phyloP scores from a whole-genome alignment of 2,113 vertebrate genomes.

The Haemorhous mexicanus region DNA sequence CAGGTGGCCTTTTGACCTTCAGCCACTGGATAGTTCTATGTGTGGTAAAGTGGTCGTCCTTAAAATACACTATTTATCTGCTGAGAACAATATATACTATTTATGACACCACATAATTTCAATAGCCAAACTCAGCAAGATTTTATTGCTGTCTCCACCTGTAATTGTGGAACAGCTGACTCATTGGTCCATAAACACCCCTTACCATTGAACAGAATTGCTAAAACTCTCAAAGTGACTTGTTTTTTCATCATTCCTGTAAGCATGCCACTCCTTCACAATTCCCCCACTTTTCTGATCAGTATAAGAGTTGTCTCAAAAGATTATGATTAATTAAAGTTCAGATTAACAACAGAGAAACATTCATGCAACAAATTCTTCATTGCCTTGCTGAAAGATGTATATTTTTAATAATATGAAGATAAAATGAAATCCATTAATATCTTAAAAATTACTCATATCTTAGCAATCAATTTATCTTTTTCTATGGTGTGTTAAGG shows the following conservation, averaged over 20 bases:
- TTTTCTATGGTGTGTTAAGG: constrained; percentile 25
- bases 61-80: constrained; percentile 70
- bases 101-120: constrained; percentile 75
- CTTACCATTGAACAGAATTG: neutral
- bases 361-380: constrained; percentile 34
- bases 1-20: constrained; percentile 42
- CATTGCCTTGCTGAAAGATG: neutral
- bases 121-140: constrained; percentile 77
- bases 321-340: constrained; percentile 56
- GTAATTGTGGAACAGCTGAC: constrained; percentile 68
- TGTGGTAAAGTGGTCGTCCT: constrained; percentile 29
- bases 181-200: constrained; percentile 50
- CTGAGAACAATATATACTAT: constrained; percentile 70
- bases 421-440: constrained; percentile 59
- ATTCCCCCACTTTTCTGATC: neutral
- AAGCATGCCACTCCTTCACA: neutral
- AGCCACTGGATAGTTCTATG: neutral
- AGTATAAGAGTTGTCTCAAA: constrained; percentile 22
- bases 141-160: constrained; percentile 74
- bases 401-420: constrained; percentile 38
- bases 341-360: constrained; percentile 60
- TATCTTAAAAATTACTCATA: neutral
- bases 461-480: constrained; percentile 56
- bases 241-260: constrained; percentile 46
- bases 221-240: constrained; percentile 35